Base-by-base conservation (phyloP, 2,888 invertebrate species). In the Leptinotarsa tumamoca region DNA sequence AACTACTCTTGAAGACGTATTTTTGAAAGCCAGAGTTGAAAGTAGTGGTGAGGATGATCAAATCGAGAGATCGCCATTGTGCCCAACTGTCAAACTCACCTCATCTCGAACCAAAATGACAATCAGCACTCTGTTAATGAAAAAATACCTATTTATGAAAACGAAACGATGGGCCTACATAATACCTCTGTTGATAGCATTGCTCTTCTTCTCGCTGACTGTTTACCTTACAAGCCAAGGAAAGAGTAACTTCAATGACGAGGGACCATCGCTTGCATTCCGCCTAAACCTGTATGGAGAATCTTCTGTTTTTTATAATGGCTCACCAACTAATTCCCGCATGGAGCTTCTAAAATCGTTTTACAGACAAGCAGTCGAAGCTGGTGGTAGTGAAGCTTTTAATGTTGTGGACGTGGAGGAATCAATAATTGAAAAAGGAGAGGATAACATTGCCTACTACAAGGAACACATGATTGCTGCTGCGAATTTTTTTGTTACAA, bases 1-100 rank as follows among this genome's bases (percentile, higher is more conserved):
- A 21, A 96, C 97, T 0, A 97, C 97, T 0, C 90, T 98, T 84
- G 98, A 98, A 87, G 97, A 98, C 88, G 97, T 98, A 2, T 97
- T 97, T 87, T 87, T 97, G 69, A 95, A 92, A 95, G 71, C 71
- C 10, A 71, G 68, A 21, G 27, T 73, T 23, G 73, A 75, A 13
- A 68, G 58, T 21, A 70, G 67, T 49, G 52, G 71, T 15, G 56
- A 68, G 10, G 51, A 50, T 14, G 14, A 27, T 5, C 21, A 71
- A 56, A 61, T 73, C 5, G 72, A 72, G n/a, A 17, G 43, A 58
- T 71, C 66, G 43, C 50, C 18, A 56, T 27, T 68, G 4, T 18
- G 67, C 51, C 4, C 33, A 15, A 33, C 23, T 27, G 7, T 33
- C 18, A 10, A 43, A 43, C 43, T 43, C 13, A 27, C n/a, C 4